Conservation (phyloP, 2,113 vertebrate species). For the Bubo bubo region DNA sequence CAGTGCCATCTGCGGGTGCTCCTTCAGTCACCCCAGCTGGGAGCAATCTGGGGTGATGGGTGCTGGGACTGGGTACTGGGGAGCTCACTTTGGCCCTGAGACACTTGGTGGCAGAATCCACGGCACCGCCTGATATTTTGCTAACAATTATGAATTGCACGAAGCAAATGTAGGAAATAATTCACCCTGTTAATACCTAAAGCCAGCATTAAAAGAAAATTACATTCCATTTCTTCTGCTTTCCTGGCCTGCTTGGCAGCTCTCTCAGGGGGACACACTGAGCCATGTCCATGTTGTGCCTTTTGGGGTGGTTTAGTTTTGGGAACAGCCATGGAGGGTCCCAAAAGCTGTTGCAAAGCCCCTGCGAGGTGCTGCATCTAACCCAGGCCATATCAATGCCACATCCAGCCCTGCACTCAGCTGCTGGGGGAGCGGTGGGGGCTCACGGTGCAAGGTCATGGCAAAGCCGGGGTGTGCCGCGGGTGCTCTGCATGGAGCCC, state of each 20-base stretch:
- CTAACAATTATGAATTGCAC: background rate
- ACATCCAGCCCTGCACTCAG: background rate
- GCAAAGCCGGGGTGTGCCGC: rapidly evolving
- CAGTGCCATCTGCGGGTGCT: background rate
- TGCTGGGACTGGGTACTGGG: background rate
- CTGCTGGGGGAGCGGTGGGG: background rate
- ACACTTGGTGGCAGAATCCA: background rate
- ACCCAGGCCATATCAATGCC: rapidly evolving
- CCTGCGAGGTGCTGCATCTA: background rate
- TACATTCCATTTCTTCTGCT: rapidly evolving
- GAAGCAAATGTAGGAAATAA: background rate
- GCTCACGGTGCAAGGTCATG: rapidly evolving
- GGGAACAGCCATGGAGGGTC: background rate
- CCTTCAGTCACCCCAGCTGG: rapidly evolving
- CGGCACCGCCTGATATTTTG: background rate
- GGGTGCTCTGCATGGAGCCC: background rate
- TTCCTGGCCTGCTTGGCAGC: rapidly evolving
- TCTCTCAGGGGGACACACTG: background rate
- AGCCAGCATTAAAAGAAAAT: background rate
- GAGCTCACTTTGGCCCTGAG: background rate
- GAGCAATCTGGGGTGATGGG: background rate
- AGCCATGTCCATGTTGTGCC: rapidly evolving
- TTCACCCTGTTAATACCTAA: background rate
- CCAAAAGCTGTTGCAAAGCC: background rate
- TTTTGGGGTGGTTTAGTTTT: background rate